A percentile compares a stretch with the other conserved stretches of the same genome.
Evolutionary conservation across 1,140 invertebrate species (phyloP).

Genomic region (Meloidogyne chitwoodi): DNA sequence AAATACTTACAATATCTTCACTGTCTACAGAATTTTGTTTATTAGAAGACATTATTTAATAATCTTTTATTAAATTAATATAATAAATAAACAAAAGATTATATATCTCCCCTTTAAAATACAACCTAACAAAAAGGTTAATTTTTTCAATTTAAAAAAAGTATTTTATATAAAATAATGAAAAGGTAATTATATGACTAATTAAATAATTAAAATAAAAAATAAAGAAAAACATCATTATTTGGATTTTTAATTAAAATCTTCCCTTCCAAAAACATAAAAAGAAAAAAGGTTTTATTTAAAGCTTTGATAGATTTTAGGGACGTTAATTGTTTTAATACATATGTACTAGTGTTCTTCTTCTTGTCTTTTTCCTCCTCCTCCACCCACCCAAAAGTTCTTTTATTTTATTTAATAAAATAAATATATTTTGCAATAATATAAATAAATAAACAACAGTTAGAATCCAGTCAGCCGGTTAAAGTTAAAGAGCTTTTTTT

Average conservation of each 20-base stretch:
- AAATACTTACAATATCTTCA: conserved; percentile 16
- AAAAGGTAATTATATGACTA: too few species aligned
- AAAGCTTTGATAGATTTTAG: not conserved
- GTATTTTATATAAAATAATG: too few species aligned
- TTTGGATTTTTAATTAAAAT: too few species aligned
- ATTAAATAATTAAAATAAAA: too few species aligned
- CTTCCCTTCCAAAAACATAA: too few species aligned
- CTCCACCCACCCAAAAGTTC: not conserved
- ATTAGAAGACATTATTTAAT: not conserved
- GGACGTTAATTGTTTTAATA: not conserved
- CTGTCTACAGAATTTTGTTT: conserved; percentile 13
- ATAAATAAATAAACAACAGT: not conserved
- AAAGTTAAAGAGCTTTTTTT: not conserved
- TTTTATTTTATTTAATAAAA: not conserved
- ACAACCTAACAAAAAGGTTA: too few species aligned
- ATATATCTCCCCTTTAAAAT: too few species aligned
- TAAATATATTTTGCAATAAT: not conserved
- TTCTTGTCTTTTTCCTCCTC: conserved; percentile 2
- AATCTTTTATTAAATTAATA: not conserved
- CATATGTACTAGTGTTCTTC: not conserved
- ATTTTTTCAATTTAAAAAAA: too few species aligned
- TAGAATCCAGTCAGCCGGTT: not conserved
- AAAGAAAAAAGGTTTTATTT: not conserved
- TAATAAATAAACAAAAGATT: not conserved
- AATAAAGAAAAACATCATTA: too few species aligned